Evolutionary conservation across 2,797 vertebrate species (phyloP), one percentile per base, ranked within the genome.

Genomic region (Nannoperca obscura): DNA sequence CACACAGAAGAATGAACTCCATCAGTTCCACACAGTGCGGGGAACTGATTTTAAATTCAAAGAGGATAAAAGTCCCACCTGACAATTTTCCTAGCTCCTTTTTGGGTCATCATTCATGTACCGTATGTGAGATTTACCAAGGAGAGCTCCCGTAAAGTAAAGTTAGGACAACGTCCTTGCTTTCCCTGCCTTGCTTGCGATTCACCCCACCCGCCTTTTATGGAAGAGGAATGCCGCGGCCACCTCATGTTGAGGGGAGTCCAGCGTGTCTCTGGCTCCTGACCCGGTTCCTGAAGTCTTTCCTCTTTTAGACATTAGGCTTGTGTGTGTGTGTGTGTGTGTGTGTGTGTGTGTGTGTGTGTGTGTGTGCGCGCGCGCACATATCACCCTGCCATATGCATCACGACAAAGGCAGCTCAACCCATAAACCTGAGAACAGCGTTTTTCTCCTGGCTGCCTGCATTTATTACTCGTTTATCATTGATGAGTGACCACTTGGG

Each of bases 191-290:
- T 70, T 73, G n/a, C 59, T 67, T 63, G 46, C 72, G 68, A 83
- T 68, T 82, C 66, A 83, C 32, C 44, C 66, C 24, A 13, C 9
- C 57, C 74, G 13, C 80, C 83, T 90, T 91, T 82, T 91, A 73
- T 76, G 84, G 82, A 66, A 75, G 79, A 85, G 76, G 74, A 89
- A 90, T 86, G 67, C 59, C 71, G 27, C 0, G 15, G 34, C 44
- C 55, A 65, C 58, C 32, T 81, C 46, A 55, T 81, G 75, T 74
- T 55, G 19, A 66, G 44, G 36, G 9, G 17, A 78, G 55, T 42
- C 24, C 19, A 36, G 55, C 4, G 27, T 68, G 61, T 60, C 59
- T 60, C 32, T 80, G 44, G 72, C 74, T 77, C 1, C 60, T 58
- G 7, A 74, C 20, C 22, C 1, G 12, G 15, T 52, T 64, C 54